Evolutionary conservation across 1,140 invertebrate species (phyloP), one percentile per base, ranked within the genome.

Genomic region (Ectropis grisescens): DNA sequence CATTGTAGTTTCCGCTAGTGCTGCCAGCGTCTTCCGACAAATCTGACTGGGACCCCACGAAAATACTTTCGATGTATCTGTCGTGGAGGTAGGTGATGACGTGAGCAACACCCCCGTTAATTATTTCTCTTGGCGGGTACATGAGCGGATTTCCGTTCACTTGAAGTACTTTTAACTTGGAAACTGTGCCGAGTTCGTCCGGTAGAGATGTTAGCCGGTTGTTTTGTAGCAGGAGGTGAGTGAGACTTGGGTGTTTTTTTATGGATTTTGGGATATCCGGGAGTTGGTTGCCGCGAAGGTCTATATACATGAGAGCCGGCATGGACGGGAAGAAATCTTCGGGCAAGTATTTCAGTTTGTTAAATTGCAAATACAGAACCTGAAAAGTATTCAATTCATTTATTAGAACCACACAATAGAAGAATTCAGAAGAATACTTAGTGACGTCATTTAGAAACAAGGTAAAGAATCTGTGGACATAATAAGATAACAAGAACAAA

Each of bases 331-430:
- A 88, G 19, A 88, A 61, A 39, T 85, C 70, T 6, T 82, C 65
- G 0, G 85, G 83, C 24, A 88, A 34, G 33, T 57, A 43, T 28
- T 24, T 47, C 5, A 88, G 53, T 31, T 64, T 56, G 46, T 87
- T 87, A 29, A 83, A 80, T 47, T 85, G 83, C 15, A 88, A 55
- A 50, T 87, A 88, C 3, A 87, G 37, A 38, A 83, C 71, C 86
- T 87, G 54, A 23, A 80, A 74, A 26, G 26, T 22, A n/a, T n/a
- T n/a, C n/a, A n/a, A n/a, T n/a, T n/a, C n/a, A n/a, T n/a, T n/a
- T n/a, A n/a, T n/a, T n/a, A n/a, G n/a, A n/a, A n/a, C n/a, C n/a
- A n/a, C n/a, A n/a, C n/a, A n/a, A n/a, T n/a, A n/a, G n/a, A n/a
- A n/a, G n/a, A n/a, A n/a, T n/a, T n/a, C n/a, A n/a, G n/a, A n/a